Base-by-base conservation (phyloP, 1,140 invertebrate species). In the Mesaphorura yosii region DNA sequence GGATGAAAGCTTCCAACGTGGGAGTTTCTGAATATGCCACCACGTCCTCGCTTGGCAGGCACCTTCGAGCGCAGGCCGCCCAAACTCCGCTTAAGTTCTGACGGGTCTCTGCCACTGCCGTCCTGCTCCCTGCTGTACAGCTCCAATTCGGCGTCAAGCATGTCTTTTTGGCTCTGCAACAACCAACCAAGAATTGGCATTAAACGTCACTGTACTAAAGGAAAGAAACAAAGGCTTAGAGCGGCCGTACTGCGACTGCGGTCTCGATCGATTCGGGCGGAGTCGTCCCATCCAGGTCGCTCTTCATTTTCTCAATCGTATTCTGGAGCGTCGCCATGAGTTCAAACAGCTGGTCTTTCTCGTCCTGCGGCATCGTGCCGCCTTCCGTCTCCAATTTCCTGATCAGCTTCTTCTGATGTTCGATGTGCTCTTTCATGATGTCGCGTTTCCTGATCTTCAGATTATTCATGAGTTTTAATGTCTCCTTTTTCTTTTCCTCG, bases 121-220 rank as follows among this genome's bases (percentile, higher is more conserved):
- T 81, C 80, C 65, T 86, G 83, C 64, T 88, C 82, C 56, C 84
- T 84, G 2, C 80, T 84, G 64, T 88, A 86, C 49, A 90, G 72
- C 68, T 92, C 88, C 59, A 92, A 68, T 69, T 92, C 88, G 0
- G 84, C 84, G 65, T 92, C 88, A 17, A 92, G 69, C 38, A 92
- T 80, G 66, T 90, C 86, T 64, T 83, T 84, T 66, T 86, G 80
- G 0, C 82, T 74, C 68, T 87, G 22, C 12, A 29, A 10, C 5
- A 51, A 34, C 7, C 4, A 26, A 7, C 23, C 15, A 6, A 17
- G 26, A 48, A 48, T 19, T 12, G 7, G n/a, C 14, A 29, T 17
- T 48, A n/a, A n/a, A n/a, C n/a, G n/a, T n/a, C n/a, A n/a, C 34
- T 12, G 12, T 37, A 37, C 34, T 37, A 37, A 37, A 17, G n/a